Conservation (phyloP, 2,797 vertebrate species). For the Xyrichtys novacula region DNA sequence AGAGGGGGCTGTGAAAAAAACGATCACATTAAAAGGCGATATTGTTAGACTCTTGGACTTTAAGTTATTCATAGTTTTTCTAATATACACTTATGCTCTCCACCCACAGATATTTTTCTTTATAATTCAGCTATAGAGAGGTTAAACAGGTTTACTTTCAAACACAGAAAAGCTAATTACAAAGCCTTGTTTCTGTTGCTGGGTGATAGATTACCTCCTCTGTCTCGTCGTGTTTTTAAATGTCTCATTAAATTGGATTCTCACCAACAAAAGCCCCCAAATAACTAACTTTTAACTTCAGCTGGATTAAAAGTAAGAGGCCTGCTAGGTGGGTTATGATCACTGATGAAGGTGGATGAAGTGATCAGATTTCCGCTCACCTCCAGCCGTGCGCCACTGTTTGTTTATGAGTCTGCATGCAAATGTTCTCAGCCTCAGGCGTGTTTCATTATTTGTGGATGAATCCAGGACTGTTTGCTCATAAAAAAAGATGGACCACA, state of each 20-base stretch:
- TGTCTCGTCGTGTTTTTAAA: not conserved
- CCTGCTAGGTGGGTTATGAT: not conserved
- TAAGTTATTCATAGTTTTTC: constrained; percentile 2
- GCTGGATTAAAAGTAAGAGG: constrained; percentile 10
- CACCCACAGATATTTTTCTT: not conserved
- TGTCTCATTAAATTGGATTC: constrained; percentile 6
- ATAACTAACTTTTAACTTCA: not conserved
- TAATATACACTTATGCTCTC: constrained; percentile 1
- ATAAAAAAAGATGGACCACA: constrained; percentile 25
- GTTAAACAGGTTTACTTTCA: constrained; percentile 5
- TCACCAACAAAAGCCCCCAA: not conserved
- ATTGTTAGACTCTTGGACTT: constrained; percentile 23
- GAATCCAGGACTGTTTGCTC: constrained; percentile 34
- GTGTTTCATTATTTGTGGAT: constrained; percentile 20
- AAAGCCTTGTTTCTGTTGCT: constrained; percentile 14
- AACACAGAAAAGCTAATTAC: constrained; percentile 6
- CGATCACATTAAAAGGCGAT: constrained; percentile 24
- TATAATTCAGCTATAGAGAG: not conserved
- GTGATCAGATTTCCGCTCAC: constrained; percentile 21
- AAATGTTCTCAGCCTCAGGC: constrained; percentile 39
- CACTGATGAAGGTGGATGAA: constrained; percentile 16
- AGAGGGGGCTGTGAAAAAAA: constrained; percentile 10
- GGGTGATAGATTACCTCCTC: constrained; percentile 7
- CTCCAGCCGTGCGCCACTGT: constrained; percentile 15
- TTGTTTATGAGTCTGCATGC: constrained; percentile 33